Percentiles rank a stretch among this genome's conserved stretches.
Conservation (phyloP, 1,140 invertebrate genomes). For the Eriosoma lanigerum region DNA sequence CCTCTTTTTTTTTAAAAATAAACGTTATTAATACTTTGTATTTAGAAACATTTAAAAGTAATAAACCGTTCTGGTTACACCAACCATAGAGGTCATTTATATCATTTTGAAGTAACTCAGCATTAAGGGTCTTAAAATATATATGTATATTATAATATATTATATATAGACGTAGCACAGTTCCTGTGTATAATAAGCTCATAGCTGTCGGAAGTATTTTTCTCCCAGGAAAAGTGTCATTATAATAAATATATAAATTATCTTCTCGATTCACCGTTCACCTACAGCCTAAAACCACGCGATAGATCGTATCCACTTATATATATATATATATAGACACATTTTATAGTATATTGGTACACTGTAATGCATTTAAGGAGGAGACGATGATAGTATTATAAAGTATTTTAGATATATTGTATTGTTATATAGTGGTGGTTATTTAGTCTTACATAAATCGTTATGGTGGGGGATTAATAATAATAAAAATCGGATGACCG, state of each 20-base stretch:
- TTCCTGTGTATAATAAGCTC: too few relatives aligned
- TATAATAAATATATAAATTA: not conserved
- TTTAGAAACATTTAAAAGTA: too few relatives aligned
- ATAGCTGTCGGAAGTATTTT: slow-evolving; percentile 32
- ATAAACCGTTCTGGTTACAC: too few relatives aligned
- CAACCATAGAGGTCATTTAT: too few relatives aligned
- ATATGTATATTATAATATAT: not conserved
- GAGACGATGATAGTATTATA: slow-evolving; percentile 7
- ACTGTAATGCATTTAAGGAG: not conserved
- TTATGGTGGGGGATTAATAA: slow-evolving; percentile 38
- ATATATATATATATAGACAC: not conserved
- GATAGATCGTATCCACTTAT: not conserved
- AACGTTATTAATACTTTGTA: too few relatives aligned
- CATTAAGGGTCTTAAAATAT: too few relatives aligned
- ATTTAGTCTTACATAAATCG: not conserved
- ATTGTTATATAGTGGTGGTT: slow-evolving; percentile 13
- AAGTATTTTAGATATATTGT: not conserved
- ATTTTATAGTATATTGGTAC: too few relatives aligned
- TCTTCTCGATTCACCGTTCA: slow-evolving; percentile 40
- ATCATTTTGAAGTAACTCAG: too few relatives aligned
- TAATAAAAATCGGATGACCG: slow-evolving; percentile 41
- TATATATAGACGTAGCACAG: not conserved
- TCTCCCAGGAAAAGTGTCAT: slow-evolving; percentile 42
- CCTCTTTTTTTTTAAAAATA: too few relatives aligned
- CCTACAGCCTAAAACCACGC: slow-evolving; percentile 47